Evolutionary conservation across 2,797 vertebrate species (phyloP).

Genomic region (Coranthus polyacanthus): DNA sequence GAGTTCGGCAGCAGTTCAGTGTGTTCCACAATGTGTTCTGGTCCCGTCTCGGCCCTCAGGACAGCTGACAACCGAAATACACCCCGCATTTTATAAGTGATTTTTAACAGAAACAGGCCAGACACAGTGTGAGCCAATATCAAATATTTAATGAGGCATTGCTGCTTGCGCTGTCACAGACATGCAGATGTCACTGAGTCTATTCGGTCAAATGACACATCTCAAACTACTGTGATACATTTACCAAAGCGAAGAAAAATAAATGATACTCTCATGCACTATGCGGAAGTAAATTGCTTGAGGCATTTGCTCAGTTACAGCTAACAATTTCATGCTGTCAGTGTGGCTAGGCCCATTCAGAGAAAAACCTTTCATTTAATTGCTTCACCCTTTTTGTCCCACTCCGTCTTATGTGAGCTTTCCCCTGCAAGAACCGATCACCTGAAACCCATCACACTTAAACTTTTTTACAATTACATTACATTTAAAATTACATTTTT

Average conservation of each 20-base stretch:
- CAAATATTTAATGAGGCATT: conserved; percentile 48
- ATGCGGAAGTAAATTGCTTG: conserved; percentile 51
- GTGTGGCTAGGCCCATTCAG: conserved; percentile 60
- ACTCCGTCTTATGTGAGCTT: no score
- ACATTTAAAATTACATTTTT: no score
- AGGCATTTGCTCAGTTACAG: conserved; percentile 55
- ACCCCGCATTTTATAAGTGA: no score
- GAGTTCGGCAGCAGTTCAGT: conserved; percentile 52
- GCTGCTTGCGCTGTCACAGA: conserved; percentile 42
- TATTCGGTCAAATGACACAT: conserved; percentile 42
- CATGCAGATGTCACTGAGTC: conserved; percentile 46
- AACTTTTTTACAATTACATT: no score
- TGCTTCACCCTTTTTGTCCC: conserved; percentile 41
- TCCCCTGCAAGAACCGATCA: no score
- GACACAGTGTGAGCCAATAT: no score
- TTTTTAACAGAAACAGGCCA: no score
- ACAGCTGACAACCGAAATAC: no score
- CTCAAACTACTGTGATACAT: conserved; percentile 43
- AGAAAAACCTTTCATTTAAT: conserved; percentile 66
- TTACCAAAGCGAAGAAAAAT: conserved; percentile 58
- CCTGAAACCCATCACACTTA: no score
- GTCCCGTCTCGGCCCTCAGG: conserved; percentile 6
- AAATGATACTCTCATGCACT: conserved; percentile 45
- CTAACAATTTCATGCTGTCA: conserved; percentile 73
- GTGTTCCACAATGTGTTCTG: conserved; percentile 6